phyloP scores from a whole-genome alignment of 1,140 invertebrate genomes.

The Anastatus disparis region DNA sequence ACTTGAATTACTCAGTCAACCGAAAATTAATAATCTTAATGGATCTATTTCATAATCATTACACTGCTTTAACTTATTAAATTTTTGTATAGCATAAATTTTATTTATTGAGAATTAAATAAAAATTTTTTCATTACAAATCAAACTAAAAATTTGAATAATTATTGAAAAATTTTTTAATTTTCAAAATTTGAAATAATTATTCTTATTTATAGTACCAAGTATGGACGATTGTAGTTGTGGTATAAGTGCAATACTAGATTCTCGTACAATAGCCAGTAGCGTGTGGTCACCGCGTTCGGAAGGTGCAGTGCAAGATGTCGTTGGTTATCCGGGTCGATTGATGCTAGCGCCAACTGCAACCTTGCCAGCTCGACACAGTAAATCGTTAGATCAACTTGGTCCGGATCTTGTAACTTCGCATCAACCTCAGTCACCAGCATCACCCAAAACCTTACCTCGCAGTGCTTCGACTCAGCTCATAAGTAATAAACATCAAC shows the following conservation, averaged over 20 bases:
- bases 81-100: too few species aligned
- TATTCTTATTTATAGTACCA: slow-evolving; percentile 24
- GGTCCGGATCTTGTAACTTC: slow-evolving; percentile 54
- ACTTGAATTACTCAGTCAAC: too few species aligned
- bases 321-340: slow-evolving; percentile 49
- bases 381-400: slow-evolving; percentile 82
- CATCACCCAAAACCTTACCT: slow-evolving; percentile 58
- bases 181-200: too few species aligned
- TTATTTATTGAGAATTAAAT: too few species aligned
- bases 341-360: slow-evolving; percentile 53
- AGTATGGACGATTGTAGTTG: slow-evolving; percentile 69
- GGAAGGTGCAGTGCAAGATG: slow-evolving; percentile 59
- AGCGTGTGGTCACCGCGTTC: slow-evolving; percentile 63
- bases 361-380: slow-evolving; percentile 77
- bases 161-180: too few species aligned
- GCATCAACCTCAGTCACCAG: slow-evolving; percentile 38
- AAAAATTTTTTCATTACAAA: too few species aligned
- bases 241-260: slow-evolving; percentile 67
- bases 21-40: too few species aligned
- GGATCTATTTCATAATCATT: too few species aligned
- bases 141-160: too few species aligned
- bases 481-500: slow-evolving; percentile 44
- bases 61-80: too few species aligned
- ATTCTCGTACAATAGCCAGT: slow-evolving; percentile 50
- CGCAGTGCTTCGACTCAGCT: slow-evolving; percentile 63